Percentiles rank a stretch among this genome's conserved stretches.
These are phyloP conservation scores for Turnix velox DNA, from an alignment of 2,113 vertebrate genomes.

Conservation along the genomic window DNA sequence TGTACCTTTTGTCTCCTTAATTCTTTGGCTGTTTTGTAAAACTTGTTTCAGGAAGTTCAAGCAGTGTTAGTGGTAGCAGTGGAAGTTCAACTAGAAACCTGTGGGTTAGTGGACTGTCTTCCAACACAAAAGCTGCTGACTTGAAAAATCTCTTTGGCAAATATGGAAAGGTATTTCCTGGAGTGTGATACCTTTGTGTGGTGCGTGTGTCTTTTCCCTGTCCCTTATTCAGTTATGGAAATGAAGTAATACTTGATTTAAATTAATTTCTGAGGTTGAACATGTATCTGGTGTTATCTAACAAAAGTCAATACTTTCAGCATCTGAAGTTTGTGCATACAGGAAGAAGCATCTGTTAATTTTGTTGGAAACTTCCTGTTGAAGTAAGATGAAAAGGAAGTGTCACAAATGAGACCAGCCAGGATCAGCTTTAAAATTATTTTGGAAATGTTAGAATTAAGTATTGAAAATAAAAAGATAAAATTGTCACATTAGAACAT, in stretches of 20 bases:
- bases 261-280: neutral
- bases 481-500: neutral
- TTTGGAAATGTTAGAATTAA: neutral
- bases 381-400: neutral
- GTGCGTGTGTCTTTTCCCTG: neutral
- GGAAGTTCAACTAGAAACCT: constrained; percentile 89
- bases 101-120: constrained; percentile 97
- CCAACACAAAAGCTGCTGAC: constrained; percentile 97
- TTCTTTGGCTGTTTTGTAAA: constrained; percentile 49
- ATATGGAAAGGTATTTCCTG: constrained; percentile 90
- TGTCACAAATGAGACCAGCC: neutral
- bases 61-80: constrained; percentile 76
- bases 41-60: constrained; percentile 75
- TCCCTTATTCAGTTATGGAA: neutral
- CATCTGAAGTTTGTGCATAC: neutral
- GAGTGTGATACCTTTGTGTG: neutral
- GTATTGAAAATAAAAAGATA: neutral
- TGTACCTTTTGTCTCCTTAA: constrained; percentile 17
- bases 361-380: neutral
- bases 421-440: neutral
- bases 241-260: neutral
- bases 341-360: neutral
- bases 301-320: neutral
- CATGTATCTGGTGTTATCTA: neutral
- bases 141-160: constrained; percentile 98